Conservation (phyloP, 2,888 invertebrate species). For the Hermodice carunculata region DNA sequence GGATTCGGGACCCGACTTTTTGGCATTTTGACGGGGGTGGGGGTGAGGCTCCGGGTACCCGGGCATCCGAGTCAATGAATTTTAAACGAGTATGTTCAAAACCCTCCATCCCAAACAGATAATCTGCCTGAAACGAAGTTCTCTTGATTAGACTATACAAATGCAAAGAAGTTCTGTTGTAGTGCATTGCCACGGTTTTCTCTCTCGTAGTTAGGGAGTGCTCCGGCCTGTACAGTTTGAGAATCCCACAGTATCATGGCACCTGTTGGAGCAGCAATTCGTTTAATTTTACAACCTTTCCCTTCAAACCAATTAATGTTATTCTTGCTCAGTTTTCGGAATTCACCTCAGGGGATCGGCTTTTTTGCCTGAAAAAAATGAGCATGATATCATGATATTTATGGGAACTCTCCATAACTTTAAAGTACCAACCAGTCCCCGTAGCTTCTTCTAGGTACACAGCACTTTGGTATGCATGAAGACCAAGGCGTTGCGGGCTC, state of each 20-base stretch:
- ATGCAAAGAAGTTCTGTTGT: too few relatives aligned
- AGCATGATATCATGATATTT: constrained; percentile 37
- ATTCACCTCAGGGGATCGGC: too few relatives aligned
- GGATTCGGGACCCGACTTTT: too few relatives aligned
- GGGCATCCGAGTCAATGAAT: too few relatives aligned
- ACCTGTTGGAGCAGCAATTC: constrained; percentile 56
- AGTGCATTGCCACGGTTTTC: constrained; percentile 45
- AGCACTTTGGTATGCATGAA: constrained; percentile 58
- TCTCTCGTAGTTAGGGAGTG: constrained; percentile 47
- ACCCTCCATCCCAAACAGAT: too few relatives aligned
- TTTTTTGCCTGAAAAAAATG: too few relatives aligned
- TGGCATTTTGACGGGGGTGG: too few relatives aligned
- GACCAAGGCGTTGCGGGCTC: constrained; percentile 45
- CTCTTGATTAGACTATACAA: too few relatives aligned
- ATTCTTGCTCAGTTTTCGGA: constrained; percentile 36
- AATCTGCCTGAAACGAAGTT: too few relatives aligned
- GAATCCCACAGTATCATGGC: constrained; percentile 63
- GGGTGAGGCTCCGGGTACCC: too few relatives aligned
- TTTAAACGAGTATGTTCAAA: too few relatives aligned
- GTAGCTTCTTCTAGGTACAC: constrained; percentile 49
- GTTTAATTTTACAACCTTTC: constrained; percentile 43
- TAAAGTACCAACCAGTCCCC: constrained; percentile 42
- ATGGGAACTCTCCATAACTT: constrained; percentile 46
- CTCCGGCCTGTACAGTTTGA: constrained; percentile 57
- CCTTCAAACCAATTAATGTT: constrained; percentile 44